Conservation (phyloP, 2,113 vertebrate genomes). For the Mesocricetus auratus region DNA sequence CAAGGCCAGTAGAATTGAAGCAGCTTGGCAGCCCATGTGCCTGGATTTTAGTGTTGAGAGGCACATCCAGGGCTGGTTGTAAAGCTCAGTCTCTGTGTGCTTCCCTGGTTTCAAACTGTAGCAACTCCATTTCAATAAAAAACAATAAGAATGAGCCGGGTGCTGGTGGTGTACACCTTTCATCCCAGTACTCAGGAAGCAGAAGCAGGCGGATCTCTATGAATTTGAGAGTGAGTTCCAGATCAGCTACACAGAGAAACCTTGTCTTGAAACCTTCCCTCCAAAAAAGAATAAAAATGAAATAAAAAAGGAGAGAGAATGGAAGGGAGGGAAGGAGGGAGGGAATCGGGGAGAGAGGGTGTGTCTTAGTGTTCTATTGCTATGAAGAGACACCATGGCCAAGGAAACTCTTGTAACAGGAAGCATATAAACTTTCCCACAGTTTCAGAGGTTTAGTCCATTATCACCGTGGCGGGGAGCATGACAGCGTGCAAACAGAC, state of each 20-base stretch:
- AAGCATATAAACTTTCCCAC: background rate
- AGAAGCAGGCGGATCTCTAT: too few relatives aligned
- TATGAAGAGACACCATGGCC: background rate
- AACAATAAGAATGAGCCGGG: background rate
- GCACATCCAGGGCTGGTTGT: background rate
- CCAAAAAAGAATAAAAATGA: background rate
- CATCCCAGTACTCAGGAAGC: too few relatives aligned
- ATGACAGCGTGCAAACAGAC: background rate
- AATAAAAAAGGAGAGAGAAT: background rate
- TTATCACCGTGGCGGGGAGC: background rate
- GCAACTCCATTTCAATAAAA: background rate
- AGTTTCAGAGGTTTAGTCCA: background rate
- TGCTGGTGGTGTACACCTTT: too few relatives aligned
- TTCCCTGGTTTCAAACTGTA: background rate
- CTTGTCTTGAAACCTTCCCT: too few relatives aligned
- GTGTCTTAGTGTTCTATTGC: background rate
- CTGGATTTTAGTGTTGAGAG: background rate
- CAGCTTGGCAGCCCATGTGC: background rate
- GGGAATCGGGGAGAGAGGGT: background rate
- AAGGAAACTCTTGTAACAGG: background rate
- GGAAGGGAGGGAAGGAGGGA: background rate
- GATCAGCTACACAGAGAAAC: too few relatives aligned
- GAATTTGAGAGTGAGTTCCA: too few relatives aligned
- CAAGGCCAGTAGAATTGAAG: background rate
- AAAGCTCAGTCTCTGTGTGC: background rate